These are phyloP conservation scores for Drosophila erecta DNA, from an alignment of 1,140 invertebrate species.

Conservation along the genomic window DNA sequence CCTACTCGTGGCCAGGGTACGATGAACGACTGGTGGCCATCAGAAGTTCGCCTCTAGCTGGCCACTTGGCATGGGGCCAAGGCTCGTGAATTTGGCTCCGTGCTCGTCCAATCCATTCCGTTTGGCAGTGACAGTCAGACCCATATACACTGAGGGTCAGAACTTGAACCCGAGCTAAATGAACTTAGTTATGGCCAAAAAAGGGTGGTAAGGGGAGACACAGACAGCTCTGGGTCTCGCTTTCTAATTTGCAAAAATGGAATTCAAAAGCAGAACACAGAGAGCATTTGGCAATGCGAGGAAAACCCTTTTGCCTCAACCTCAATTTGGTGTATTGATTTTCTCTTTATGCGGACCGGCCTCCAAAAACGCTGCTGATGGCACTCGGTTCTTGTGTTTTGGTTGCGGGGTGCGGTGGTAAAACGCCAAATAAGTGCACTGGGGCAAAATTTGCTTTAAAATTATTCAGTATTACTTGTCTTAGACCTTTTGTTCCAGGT, in stretches of 20 bases:
- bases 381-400: conserved; percentile 30
- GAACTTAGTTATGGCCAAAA: conserved; percentile 31
- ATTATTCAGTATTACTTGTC: not conserved
- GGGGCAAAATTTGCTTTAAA: not conserved
- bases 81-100: conserved; percentile 36
- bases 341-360: conserved; percentile 52
- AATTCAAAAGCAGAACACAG: conserved; percentile 48
- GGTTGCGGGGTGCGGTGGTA: not conserved
- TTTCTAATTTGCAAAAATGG: conserved; percentile 79
- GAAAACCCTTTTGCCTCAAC: conserved; percentile 61
- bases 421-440: conserved; percentile 7
- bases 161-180: conserved; percentile 62
- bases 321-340: conserved; percentile 69
- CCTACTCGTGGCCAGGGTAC: conserved; percentile 16
- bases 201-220: conserved; percentile 11
- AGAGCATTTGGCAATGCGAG: conserved; percentile 18
- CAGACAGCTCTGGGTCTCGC: conserved; percentile 59
- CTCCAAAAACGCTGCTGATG: conserved; percentile 52
- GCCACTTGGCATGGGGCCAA: conserved; percentile 57
- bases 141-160: conserved; percentile 56
- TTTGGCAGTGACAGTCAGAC: conserved; percentile 38
- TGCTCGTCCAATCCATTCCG: conserved; percentile 40
- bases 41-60: conserved; percentile 40
- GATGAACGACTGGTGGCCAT: conserved; percentile 40
- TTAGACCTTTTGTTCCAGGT: not conserved